Conservation (phyloP, 2,797 vertebrate genomes). For the Callimico goeldii region DNA sequence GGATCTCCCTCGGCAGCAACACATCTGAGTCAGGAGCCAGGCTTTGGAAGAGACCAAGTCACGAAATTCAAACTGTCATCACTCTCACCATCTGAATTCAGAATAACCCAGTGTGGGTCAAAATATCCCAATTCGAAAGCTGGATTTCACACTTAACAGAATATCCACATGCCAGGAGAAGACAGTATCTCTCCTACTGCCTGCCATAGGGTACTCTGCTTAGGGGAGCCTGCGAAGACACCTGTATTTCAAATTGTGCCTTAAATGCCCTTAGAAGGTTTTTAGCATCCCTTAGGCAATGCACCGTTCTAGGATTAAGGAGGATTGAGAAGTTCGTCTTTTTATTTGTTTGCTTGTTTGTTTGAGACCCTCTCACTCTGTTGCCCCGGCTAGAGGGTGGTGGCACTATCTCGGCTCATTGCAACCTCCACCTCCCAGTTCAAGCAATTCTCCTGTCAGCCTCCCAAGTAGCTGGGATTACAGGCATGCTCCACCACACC, state of each 20-base stretch:
- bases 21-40: neutral
- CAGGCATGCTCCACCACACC: no score
- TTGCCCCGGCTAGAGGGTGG: no score
- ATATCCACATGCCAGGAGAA: neutral
- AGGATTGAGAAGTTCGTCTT: neutral
- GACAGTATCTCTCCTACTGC: no score
- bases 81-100: neutral
- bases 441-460: no score
- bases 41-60: neutral
- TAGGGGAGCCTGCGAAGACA: neutral
- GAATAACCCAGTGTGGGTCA: neutral
- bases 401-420: no score
- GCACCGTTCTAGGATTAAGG: neutral
- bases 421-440: no score
- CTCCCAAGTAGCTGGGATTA: no score
- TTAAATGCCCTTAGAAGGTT: no score
- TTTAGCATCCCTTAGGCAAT: neutral
- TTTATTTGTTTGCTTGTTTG: neutral
- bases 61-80: neutral
- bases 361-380: no score
- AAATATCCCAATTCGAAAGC: neutral
- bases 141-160: neutral
- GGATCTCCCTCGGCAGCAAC: neutral
- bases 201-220: accelerated
- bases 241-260: neutral